These are phyloP conservation scores for Pao palembangensis DNA, from an alignment of 2,113 vertebrate genomes.

Conservation along the genomic window DNA sequence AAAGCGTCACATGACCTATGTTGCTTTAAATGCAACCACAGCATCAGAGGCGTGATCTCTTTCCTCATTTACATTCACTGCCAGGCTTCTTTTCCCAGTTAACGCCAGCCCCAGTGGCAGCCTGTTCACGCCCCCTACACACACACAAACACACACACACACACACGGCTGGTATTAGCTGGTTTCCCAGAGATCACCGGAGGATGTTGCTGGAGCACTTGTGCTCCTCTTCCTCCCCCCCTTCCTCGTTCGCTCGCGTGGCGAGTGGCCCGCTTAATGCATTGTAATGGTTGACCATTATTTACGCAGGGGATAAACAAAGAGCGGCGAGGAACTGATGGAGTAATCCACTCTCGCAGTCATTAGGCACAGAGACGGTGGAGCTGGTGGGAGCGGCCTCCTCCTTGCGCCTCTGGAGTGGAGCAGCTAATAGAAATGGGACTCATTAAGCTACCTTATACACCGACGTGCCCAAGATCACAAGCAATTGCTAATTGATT, in stretches of 20 bases:
- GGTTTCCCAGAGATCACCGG: constrained; percentile 56
- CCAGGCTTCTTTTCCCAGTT: neutral
- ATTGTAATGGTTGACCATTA: constrained; percentile 76
- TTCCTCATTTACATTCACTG: neutral
- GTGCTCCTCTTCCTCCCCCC: constrained; percentile 26
- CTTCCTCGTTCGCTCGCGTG: constrained; percentile 30
- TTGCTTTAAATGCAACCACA: too few species aligned
- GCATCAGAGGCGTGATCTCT: neutral
- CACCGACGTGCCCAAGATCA: constrained; percentile 61
- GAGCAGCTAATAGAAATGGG: constrained; percentile 71
- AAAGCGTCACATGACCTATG: too few species aligned
- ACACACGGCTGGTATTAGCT: constrained; percentile 43
- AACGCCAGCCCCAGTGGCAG: constrained; percentile 1
- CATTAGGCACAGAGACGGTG: constrained; percentile 69
- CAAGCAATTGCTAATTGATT: constrained; percentile 73
- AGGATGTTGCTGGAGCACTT: constrained; percentile 44
- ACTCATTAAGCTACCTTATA: constrained; percentile 75
- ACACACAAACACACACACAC: constrained; percentile 1
- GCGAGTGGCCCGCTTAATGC: constrained; percentile 64
- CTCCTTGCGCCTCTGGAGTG: constrained; percentile 62
- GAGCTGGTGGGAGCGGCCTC: constrained; percentile 56
- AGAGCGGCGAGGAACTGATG: constrained; percentile 71
- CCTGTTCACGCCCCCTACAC: neutral
- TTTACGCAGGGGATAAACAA: constrained; percentile 73
- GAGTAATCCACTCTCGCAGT: constrained; percentile 72